Conservation (phyloP, 23 tunicate genomes). For the Pegea sp. region DNA sequence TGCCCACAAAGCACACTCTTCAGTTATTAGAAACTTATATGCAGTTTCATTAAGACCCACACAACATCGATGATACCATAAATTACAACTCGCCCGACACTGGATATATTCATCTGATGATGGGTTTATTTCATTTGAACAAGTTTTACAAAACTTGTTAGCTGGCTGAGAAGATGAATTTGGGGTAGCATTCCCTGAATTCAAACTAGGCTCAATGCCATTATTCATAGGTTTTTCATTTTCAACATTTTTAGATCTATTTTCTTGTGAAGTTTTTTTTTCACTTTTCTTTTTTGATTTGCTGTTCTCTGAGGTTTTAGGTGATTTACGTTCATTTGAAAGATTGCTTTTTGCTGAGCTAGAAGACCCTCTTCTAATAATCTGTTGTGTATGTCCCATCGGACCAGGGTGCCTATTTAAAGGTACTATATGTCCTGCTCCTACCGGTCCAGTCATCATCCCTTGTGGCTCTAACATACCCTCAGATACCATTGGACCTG, state of each 20-base stretch:
- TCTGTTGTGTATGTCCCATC: conserved; percentile 11
- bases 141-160: conserved; percentile 32
- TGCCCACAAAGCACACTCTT: conserved; percentile 79
- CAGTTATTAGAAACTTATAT: conserved; percentile 20
- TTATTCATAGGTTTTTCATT: conserved; percentile 1
- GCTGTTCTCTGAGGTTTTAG: conserved; percentile 10
- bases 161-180: conserved; percentile 30
- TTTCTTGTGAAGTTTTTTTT: conserved; percentile 17
- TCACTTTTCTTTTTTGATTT: conserved; percentile 41
- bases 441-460: conserved; percentile 31
- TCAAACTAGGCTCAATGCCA: not conserved
- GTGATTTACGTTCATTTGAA: conserved; percentile 15
- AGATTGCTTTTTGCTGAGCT: conserved; percentile 3
- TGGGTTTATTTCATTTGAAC: conserved; percentile 15
- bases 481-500: conserved; percentile 29
- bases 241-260: conserved; percentile 7
- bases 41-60: conserved; percentile 60
- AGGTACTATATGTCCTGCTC: conserved; percentile 51
- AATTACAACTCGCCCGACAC: conserved; percentile 70
- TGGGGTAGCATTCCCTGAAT: conserved; percentile 16
- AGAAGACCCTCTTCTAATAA: conserved; percentile 10
- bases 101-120: conserved; percentile 31
- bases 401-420: conserved; percentile 32
- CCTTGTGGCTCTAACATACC: conserved; percentile 7
- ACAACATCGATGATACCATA: conserved; percentile 69